These are phyloP conservation scores for Eretmochelys imbricata DNA, from an alignment of 2,113 vertebrate genomes.

Conservation along the genomic window DNA sequence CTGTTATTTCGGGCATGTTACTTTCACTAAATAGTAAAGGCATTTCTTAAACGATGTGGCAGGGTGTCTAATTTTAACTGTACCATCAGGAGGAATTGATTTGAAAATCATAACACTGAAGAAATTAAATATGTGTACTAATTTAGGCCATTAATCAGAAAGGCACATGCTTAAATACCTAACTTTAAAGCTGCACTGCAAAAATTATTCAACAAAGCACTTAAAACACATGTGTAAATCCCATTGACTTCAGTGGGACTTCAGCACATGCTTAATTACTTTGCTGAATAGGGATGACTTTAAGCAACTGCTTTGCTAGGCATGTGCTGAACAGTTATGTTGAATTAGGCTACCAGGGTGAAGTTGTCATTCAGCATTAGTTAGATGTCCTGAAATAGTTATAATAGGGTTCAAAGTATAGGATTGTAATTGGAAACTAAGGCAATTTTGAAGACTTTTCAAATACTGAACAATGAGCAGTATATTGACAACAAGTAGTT, in stretches of 20 bases:
- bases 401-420: not conserved
- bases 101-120: conserved; percentile 34
- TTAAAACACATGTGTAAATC: not conserved
- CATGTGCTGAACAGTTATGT: not conserved
- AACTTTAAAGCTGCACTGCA: not conserved
- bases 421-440: not conserved
- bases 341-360: not conserved
- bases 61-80: conserved; percentile 29
- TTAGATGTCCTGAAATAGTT: not conserved
- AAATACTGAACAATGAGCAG: not conserved
- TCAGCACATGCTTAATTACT: not conserved
- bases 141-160: not conserved
- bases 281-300: not conserved
- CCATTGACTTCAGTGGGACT: not conserved
- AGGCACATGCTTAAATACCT: not conserved
- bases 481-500: not conserved
- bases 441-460: not conserved
- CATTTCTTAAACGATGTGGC: not conserved
- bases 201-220: not conserved
- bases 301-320: not conserved
- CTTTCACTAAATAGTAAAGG: conserved; percentile 13
- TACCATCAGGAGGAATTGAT: conserved; percentile 4
- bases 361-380: not conserved
- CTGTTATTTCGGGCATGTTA: conserved; percentile 31
- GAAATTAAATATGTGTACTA: conserved; percentile 39